Base-by-base conservation (phyloP, 2,888 invertebrate species). In the Drosophila ezoana region DNA sequence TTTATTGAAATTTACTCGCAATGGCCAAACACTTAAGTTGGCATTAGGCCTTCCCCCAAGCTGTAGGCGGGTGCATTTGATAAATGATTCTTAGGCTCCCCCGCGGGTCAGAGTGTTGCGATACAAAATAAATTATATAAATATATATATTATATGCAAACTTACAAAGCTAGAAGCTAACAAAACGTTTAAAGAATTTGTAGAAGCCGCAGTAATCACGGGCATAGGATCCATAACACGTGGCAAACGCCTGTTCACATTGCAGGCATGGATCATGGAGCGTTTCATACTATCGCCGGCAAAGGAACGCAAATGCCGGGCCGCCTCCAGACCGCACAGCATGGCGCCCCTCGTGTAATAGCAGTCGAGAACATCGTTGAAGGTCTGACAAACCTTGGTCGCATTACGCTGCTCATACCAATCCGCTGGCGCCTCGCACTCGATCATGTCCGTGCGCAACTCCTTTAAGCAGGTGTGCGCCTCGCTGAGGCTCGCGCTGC, bases 401-500 rank as follows among this genome's bases (percentile, higher is more conserved):
- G 89, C 75, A 60, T 93, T 92, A 20, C 85, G 78, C 52, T 92
- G 91, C 87, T 94, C 94, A 68, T 92, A 93, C 94, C 94, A 94
- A 87, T 94, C 94, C 2, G 93, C 91, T 4, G 93, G 91, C 0
- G 93, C 94, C 72, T 92, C 92, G 72, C 94, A 94, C 69, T 93
- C 92, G 48, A 93, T 92, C 76, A 93, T 93, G 68, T 94, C 93
- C 23, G 92, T 92, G 37, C 91, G 92, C 33, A 94, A 81, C 60
- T 93, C 92, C 23, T 90, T 90, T 28, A 93, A 76, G 76, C 93
- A 94, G 13, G 79, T 71, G 38, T 90, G 91, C 48, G 92, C 81
- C 28, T 90, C 82, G 58, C 72, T 79, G 47, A 93, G 90, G 53
- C 86, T 92, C 89, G 68, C 43, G 41, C 71, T 60, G 5, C 78